Base-by-base conservation (phyloP, 2,797 vertebrate species). In the Gambelia wislizenii region DNA sequence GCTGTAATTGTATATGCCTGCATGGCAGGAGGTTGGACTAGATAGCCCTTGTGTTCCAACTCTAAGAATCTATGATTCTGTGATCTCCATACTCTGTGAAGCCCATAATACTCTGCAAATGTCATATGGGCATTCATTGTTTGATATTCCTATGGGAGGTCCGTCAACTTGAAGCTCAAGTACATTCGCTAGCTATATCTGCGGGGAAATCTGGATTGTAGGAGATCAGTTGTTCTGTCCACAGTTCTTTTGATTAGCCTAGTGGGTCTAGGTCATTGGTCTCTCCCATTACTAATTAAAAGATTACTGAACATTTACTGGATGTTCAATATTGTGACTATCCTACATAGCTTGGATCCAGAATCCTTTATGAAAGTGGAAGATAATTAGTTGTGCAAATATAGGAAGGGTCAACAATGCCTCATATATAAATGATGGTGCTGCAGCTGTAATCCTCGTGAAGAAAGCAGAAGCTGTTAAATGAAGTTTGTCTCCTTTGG, bases 401-500 rank as follows among this genome's bases (percentile, higher is more conserved):
- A 3, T 36, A 14, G 3, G 14, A 30, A 47, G 14, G 12, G 30
- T 27, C 56, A 59, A 59, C 20, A 59, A 49, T 49, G 49, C 49
- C 49, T 25, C 88, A 99, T 99, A 99, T 89, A 91, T 99, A 0
- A 99, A 99, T 75, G 99, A 99, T 67, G 99, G 99, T 27, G 99
- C 98, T 44, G 99, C 99, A 59, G 99, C 98, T 42, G 98, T 98
- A 82, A 93, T 99, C 89, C 96, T 99, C 4, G 99, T 99, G 99
- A 98, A 97, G 95, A 97, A 98, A 91, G 98, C 98, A 0, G 98
- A 99, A 95, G 98, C 99, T 59, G 93, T 83, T 44, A 97, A 86
- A 42, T 98, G 98, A 49, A 97, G 97, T 75, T 90, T 99, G n/a
- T 96, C 87, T 87, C 98, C 99, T 80, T 95, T 99, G 97, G 99